These are phyloP conservation scores for Pelodytes ibericus DNA, from an alignment of 2,797 vertebrate species.

Conservation along the genomic window DNA sequence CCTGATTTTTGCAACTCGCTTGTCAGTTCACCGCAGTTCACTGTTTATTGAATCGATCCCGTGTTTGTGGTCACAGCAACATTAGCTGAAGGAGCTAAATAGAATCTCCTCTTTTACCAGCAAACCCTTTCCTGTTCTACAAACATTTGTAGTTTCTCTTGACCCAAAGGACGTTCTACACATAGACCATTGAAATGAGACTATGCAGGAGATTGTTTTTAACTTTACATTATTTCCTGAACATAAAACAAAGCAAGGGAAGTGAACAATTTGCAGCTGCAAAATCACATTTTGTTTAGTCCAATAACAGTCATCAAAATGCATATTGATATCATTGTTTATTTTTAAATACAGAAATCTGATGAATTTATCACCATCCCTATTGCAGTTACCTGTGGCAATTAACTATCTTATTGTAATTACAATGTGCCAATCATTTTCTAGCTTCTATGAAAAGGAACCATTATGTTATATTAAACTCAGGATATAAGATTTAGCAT, in stretches of 20 bases:
- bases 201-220: conserved; percentile 52
- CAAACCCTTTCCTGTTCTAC: conserved; percentile 54
- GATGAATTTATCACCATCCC: too few relatives aligned
- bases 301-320: not conserved
- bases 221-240: conserved; percentile 52
- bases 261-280: conserved; percentile 50
- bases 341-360: too few relatives aligned
- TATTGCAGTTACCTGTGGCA: not conserved
- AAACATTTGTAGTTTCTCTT: conserved; percentile 50
- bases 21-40: too few relatives aligned
- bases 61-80: too few relatives aligned
- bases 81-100: conserved; percentile 23
- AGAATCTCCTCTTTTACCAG: conserved; percentile 22
- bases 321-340: not conserved
- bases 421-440: too few relatives aligned
- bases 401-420: too few relatives aligned
- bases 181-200: conserved; percentile 47
- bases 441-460: too few relatives aligned
- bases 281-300: conserved; percentile 15
- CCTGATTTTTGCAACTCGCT: too few relatives aligned
- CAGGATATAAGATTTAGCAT: not conserved
- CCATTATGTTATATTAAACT: not conserved
- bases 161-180: conserved; percentile 52
- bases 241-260: conserved; percentile 55
- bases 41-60: too few relatives aligned